A percentile compares a stretch with the other conserved stretches of the same genome.
Evolutionary conservation across 2,113 vertebrate genomes (phyloP).

Genomic region (Sorex araneus): DNA sequence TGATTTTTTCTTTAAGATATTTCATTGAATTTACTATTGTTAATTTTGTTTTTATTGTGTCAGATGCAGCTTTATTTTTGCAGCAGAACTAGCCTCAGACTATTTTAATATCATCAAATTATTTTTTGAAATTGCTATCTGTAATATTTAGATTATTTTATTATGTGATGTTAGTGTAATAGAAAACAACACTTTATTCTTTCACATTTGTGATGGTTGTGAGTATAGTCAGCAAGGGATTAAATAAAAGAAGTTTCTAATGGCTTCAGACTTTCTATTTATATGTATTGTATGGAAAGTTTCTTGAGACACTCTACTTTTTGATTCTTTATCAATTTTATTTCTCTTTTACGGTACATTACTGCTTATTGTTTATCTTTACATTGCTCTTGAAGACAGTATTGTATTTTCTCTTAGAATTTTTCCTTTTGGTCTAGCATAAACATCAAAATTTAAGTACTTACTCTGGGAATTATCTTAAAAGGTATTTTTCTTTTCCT

Average conservation of each 20-base stretch:
- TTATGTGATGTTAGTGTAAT: neutral
- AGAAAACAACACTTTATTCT: constrained; percentile 48
- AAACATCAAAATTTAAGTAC: constrained; percentile 80
- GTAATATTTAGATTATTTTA: constrained; percentile 37
- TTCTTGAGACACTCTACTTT: constrained; percentile 71
- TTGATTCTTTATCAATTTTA: constrained; percentile 80
- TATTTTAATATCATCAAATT: constrained; percentile 41
- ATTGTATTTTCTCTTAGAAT: constrained; percentile 64
- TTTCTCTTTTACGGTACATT: constrained; percentile 63
- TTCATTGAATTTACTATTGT: constrained; percentile 3
- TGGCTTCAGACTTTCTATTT: constrained; percentile 47
- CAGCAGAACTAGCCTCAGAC: constrained; percentile 5
- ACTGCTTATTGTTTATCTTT: constrained; percentile 73
- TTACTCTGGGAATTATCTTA: constrained; percentile 68
- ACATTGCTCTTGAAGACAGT: constrained; percentile 33
- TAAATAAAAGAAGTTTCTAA: constrained; percentile 75
- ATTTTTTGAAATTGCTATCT: constrained; percentile 25
- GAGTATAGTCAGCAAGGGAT: constrained; percentile 49
- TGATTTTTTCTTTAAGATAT: neutral
- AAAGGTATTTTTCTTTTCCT: constrained; percentile 69
- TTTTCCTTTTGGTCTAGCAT: constrained; percentile 51
- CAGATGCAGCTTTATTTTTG: neutral
- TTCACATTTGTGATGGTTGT: constrained; percentile 30
- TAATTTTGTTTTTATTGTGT: constrained; percentile 39
- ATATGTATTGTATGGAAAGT: constrained; percentile 50